Base-by-base conservation (phyloP, 2,888 invertebrate genomes). In the Lepidocyrtoides sp. region DNA sequence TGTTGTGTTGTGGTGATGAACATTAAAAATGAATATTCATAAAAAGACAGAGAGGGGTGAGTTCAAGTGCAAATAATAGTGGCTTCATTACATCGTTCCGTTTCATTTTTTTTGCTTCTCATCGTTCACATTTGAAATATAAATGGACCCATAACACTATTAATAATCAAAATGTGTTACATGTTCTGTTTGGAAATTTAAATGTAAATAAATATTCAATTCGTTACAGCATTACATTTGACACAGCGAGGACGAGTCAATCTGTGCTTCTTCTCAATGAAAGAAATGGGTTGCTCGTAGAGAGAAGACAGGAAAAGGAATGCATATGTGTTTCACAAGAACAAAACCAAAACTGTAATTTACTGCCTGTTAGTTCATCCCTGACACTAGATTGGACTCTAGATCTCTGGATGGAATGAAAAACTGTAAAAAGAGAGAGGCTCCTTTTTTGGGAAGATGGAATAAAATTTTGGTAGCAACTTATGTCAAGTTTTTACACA, bases 21-120 rank as follows among this genome's bases (percentile, higher is more conserved):
- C 41, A 41, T 44, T 72, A 23, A 44, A 41, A 72, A 44, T 72
- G 72, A 72, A 72, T 72, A 72, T 72, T 72, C 44, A 72, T 72
- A 20, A 17, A 14, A 32, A 36, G 8, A 17, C 8, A 8, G 69
- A 32, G 32, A 26, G 10, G 41, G 41, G 41, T 10, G 41, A 41
- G 4, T n/a, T n/a, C n/a, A 60, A 60, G 60, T 32, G 60, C 32
- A 66, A 66, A 66, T n/a, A n/a, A n/a, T n/a, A n/a, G n/a, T 26
- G 26, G 3, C 26, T 60, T 60, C 60, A 60, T 60, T 20, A 26
- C 12, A 7, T 10, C 2, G 3, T 4, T 66, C 5, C 14, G 3
- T 32, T 7, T 12, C 3, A 26, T n/a, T n/a, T n/a, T n/a, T n/a
- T n/a, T n/a, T n/a, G n/a, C n/a, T n/a, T n/a, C n/a, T n/a, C n/a